These are phyloP conservation scores for Collichthys lucidus DNA, from an alignment of 2,113 vertebrate species.

Conservation along the genomic window DNA sequence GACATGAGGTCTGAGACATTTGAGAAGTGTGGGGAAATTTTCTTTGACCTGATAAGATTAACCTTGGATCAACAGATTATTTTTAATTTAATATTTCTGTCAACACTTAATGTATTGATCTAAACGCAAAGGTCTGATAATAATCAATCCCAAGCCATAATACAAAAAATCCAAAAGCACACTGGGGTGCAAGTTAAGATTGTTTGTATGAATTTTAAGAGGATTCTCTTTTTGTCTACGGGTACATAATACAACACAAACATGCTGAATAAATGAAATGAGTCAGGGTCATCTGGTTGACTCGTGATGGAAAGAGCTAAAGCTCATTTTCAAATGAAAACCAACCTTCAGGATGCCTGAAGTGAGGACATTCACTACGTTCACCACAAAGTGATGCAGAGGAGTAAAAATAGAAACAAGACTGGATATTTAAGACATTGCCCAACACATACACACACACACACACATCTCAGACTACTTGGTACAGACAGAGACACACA, in stretches of 20 bases:
- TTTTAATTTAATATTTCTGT: slow-evolving; percentile 21
- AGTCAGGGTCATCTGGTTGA: neutral
- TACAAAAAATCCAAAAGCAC: neutral
- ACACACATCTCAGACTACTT: slow-evolving; percentile 20
- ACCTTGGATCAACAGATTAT: slow-evolving; percentile 5
- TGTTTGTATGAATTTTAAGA: neutral
- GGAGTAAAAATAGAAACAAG: slow-evolving; percentile 71
- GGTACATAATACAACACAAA: neutral
- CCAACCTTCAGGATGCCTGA: slow-evolving; percentile 46
- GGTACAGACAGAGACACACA: slow-evolving; percentile 20
- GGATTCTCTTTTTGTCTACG: neutral
- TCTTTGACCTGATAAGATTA: slow-evolving; percentile 18
- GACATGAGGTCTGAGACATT: slow-evolving; percentile 39
- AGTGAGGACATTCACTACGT: slow-evolving; percentile 60
- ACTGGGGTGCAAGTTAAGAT: neutral
- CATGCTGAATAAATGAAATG: neutral
- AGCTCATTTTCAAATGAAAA: slow-evolving; percentile 62
- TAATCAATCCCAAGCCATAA: neutral
- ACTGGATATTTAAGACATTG: slow-evolving; percentile 62
- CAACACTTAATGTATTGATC: neutral
- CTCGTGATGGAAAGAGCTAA: slow-evolving; percentile 33
- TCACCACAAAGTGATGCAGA: slow-evolving; percentile 60
- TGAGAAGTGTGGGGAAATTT: slow-evolving; percentile 41
- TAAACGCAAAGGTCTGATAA: neutral
- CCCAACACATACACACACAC: slow-evolving; percentile 29